Conservation (phyloP, 2,888 invertebrate species). For the Aphidius colemani region DNA sequence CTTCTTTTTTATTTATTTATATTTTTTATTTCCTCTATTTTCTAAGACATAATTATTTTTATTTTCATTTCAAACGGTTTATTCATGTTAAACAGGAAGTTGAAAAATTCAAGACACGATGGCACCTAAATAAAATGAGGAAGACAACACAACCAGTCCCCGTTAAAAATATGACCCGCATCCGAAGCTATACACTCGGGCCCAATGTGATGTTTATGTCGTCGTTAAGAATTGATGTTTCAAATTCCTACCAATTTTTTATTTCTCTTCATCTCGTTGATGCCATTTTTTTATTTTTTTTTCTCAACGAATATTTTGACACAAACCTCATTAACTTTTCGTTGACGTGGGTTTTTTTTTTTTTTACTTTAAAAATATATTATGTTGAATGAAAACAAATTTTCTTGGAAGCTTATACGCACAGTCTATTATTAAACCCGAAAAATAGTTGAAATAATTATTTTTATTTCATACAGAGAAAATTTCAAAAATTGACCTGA, state of each 20-base stretch:
- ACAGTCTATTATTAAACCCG: background rate
- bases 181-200: background rate
- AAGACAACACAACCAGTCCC: constrained; percentile 9
- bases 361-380: background rate
- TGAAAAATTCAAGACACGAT: constrained; percentile 19
- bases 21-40: background rate
- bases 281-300: constrained; percentile 5
- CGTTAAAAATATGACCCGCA: constrained; percentile 25
- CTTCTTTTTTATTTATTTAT: background rate
- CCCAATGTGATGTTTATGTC: constrained; percentile 15
- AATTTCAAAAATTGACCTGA: background rate
- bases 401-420: background rate
- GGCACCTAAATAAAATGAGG: constrained; percentile 11
- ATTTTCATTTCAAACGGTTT: background rate
- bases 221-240: background rate
- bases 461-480: background rate
- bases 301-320: background rate
- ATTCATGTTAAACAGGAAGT: constrained; percentile 22
- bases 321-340: background rate
- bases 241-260: background rate
- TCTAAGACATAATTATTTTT: background rate
- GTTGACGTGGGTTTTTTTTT: background rate
- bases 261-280: background rate
- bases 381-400: background rate
- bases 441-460: background rate